Evolutionary conservation across 2,113 vertebrate genomes (phyloP).

Genomic region (Bagarius yarrelli): DNA sequence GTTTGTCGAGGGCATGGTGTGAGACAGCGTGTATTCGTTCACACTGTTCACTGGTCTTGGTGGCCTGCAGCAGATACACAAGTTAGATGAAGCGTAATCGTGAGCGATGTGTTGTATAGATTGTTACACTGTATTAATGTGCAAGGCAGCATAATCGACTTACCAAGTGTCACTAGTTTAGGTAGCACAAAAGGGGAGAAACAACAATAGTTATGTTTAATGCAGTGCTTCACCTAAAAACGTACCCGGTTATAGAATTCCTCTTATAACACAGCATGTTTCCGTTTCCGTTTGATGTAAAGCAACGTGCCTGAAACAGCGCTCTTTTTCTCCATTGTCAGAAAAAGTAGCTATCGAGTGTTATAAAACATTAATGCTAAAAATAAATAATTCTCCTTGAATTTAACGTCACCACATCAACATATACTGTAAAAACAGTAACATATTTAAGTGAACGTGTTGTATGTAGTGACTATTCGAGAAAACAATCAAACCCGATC

Average conservation of each 20-base stretch:
- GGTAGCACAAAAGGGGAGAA: constrained; percentile 18
- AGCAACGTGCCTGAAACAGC: not conserved
- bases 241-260: not conserved
- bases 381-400: not conserved
- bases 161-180: constrained; percentile 52
- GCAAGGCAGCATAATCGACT: constrained; percentile 11
- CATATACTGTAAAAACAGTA: not conserved
- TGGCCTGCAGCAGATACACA: constrained; percentile 76
- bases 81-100: not conserved
- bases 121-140: not conserved
- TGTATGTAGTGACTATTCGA: not conserved
- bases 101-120: not conserved
- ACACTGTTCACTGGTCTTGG: constrained; percentile 91
- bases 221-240: not conserved
- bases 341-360: too few relatives aligned
- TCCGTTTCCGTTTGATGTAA: not conserved
- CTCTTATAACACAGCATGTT: not conserved
- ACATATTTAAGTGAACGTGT: not conserved
- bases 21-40: constrained; percentile 90
- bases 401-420: not conserved
- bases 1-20: constrained; percentile 95
- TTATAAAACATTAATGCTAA: too few relatives aligned
- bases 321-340: too few relatives aligned
- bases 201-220: not conserved
- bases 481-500: too few relatives aligned